A percentile compares a stretch with the other conserved stretches of the same genome.
Evolutionary conservation across 2,888 invertebrate species (phyloP).

Genomic region (Cataglyphis livida): DNA sequence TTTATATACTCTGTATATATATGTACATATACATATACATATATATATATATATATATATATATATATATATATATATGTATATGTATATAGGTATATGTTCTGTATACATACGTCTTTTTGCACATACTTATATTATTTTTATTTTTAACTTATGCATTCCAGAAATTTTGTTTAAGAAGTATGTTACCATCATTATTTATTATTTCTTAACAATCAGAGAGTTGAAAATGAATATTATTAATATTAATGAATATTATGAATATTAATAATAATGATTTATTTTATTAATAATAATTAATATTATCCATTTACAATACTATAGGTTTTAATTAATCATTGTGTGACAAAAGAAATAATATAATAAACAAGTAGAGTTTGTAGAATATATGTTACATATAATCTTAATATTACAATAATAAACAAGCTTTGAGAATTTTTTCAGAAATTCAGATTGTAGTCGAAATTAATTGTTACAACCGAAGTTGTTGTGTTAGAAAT

Average conservation of each 20-base stretch:
- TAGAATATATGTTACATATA: neutral
- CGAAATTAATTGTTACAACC: conserved; percentile 2
- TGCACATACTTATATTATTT: neutral
- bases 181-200: neutral
- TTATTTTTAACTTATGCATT: neutral
- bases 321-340: neutral
- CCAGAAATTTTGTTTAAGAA: neutral
- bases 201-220: neutral
- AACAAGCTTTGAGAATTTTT: neutral
- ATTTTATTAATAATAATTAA: neutral
- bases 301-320: neutral
- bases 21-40: no score
- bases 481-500: conserved; percentile 18
- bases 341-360: neutral
- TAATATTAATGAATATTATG: neutral
- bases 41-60: no score
- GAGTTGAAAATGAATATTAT: neutral
- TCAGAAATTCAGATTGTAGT: neutral
- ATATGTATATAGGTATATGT: no score
- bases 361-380: neutral
- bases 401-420: neutral
- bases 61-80: no score
- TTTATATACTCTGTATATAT: no score
- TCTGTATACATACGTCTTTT: no score
- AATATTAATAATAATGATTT: neutral